Conservation (phyloP, 2,797 vertebrate genomes). For the Hapalemur alaotrensis region DNA sequence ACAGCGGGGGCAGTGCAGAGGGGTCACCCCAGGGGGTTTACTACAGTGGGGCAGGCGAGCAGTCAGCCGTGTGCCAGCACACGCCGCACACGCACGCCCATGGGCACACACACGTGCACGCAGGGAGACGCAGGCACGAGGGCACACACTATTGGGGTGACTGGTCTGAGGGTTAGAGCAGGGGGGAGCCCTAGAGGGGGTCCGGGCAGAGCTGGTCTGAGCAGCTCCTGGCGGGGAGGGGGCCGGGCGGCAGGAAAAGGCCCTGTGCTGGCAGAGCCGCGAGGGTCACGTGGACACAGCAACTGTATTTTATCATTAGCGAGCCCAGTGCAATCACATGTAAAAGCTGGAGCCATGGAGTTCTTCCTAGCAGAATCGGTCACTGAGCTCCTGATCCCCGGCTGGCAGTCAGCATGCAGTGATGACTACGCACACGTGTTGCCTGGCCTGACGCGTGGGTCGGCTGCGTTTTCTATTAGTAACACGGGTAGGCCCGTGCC, state of each 20-base stretch:
- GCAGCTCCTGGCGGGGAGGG: neutral
- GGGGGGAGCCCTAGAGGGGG: too few species aligned
- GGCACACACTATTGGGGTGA: too few species aligned
- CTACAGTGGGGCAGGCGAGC: neutral
- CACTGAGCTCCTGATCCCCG: fast-evolving
- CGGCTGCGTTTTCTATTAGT: neutral
- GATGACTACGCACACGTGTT: fast-evolving
- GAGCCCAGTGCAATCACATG: neutral
- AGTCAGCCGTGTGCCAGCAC: too few species aligned
- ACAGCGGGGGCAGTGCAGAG: neutral
- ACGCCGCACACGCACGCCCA: too few species aligned
- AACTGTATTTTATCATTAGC: neutral
- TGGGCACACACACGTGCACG: too few species aligned
- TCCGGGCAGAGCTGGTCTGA: neutral
- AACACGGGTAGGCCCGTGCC: neutral
- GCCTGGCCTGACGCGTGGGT: fast-evolving
- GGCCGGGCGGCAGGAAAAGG: too few species aligned
- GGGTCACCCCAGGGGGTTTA: neutral
- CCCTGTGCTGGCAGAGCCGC: too few species aligned
- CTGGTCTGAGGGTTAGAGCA: too few species aligned
- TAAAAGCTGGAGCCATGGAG: neutral
- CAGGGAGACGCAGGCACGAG: too few species aligned
- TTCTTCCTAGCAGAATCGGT: neutral
- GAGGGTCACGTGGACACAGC: too few species aligned
- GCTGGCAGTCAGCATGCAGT: fast-evolving